A percentile compares a stretch with the other conserved stretches of the same genome.
Conservation (phyloP, 2,888 invertebrate genomes). For the Tipula lateralis region DNA sequence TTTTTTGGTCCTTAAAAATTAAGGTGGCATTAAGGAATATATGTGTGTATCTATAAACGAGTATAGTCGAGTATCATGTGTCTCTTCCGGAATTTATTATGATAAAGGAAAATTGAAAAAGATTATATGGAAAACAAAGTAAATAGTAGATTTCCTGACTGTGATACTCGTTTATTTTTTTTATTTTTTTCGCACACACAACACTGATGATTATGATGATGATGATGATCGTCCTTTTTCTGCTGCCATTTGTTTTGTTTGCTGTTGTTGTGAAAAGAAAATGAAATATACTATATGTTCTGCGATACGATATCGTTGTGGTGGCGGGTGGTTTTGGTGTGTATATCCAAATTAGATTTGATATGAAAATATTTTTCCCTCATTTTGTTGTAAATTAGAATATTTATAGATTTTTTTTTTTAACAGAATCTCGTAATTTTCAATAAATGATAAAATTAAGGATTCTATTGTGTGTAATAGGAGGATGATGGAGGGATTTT, state of each 20-base stretch:
- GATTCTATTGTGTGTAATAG: slow-evolving; percentile 11
- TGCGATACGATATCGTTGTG: not conserved
- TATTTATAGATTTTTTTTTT: not conserved
- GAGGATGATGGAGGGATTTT: not conserved
- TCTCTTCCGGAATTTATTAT: slow-evolving; percentile 24
- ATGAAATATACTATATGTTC: not conserved
- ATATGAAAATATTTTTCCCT: slow-evolving; percentile 19
- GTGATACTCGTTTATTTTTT: not conserved
- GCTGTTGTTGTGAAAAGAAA: not conserved
- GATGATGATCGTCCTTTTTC: slow-evolving; percentile 21
- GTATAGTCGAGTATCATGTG: not conserved
- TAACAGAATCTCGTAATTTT: slow-evolving; percentile 24
- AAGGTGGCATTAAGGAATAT: slow-evolving; percentile 11
- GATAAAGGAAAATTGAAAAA: slow-evolving; percentile 24
- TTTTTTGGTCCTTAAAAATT: slow-evolving; percentile 2
- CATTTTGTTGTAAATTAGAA: slow-evolving; percentile 24
- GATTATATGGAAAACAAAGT: slow-evolving; percentile 19
- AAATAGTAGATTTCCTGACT: slow-evolving; percentile 19
- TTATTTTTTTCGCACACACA: not conserved
- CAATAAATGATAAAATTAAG: slow-evolving; percentile 24
- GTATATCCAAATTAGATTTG: slow-evolving; percentile 24
- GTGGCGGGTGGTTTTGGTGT: not conserved
- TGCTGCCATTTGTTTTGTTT: not conserved
- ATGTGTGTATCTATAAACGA: not conserved
- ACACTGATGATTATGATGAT: not conserved